phyloP scores from a whole-genome alignment of 2,888 invertebrate genomes.

The Corythucha ciliata region DNA sequence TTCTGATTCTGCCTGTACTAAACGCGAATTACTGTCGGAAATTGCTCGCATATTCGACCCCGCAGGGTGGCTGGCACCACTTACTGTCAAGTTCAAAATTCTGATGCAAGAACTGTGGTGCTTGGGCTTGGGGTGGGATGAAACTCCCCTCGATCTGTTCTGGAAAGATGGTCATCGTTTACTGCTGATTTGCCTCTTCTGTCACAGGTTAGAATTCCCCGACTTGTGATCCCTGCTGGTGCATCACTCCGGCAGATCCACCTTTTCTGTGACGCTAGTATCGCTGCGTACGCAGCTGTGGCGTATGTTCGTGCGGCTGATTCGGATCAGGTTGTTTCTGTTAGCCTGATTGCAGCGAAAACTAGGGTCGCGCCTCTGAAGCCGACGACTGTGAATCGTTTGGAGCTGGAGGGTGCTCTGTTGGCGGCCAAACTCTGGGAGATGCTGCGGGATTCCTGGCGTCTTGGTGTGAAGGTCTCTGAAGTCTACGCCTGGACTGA shows the following conservation, averaged over 20 bases:
- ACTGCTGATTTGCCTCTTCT: background rate
- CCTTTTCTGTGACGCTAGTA: background rate
- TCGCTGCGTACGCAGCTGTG: background rate
- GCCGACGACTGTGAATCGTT: too few species aligned
- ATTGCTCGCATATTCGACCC: background rate
- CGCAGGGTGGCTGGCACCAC: constrained; percentile 1
- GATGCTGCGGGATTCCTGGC: too few species aligned
- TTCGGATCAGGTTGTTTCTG: background rate
- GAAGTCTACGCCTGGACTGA: too few species aligned
- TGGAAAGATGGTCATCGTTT: background rate
- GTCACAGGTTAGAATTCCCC: background rate
- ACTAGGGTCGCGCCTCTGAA: background rate
- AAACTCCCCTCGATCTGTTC: background rate
- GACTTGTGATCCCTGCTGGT: background rate
- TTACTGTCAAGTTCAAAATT: background rate
- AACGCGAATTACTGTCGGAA: constrained; percentile 27
- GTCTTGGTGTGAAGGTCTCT: too few species aligned
- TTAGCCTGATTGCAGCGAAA: background rate
- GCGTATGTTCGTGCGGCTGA: background rate
- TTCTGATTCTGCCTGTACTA: constrained; percentile 17
- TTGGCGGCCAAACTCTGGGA: too few species aligned
- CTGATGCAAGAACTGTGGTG: constrained; percentile 4
- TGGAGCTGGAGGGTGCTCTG: too few species aligned
- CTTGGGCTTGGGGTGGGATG: background rate
- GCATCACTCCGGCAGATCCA: background rate